Evolutionary conservation across 2,888 invertebrate species (phyloP).

Genomic region (Sisyra nigra): DNA sequence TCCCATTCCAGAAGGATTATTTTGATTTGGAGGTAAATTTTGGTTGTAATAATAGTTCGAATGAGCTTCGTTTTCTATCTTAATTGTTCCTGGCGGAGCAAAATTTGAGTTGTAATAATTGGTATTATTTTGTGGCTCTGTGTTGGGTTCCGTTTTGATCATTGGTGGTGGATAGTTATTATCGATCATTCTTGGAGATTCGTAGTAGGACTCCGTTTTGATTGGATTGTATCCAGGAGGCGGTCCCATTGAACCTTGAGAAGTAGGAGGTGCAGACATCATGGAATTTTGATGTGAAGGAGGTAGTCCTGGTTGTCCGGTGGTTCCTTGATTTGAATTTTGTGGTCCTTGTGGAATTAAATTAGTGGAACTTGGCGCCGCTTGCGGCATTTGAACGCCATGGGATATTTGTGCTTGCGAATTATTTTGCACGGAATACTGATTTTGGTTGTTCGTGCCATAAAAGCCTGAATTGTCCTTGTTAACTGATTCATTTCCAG

Average conservation of each 20-base stretch:
- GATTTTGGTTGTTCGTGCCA: neutral
- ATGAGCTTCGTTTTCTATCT: too few species aligned
- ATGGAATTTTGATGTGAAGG: neutral
- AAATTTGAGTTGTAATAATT: slow-evolving; percentile 10
- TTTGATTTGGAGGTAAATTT: too few species aligned
- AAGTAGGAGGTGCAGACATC: too few species aligned
- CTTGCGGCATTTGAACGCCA: neutral
- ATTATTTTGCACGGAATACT: neutral
- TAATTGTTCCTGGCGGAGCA: too few species aligned
- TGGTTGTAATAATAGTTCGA: too few species aligned
- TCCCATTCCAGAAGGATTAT: too few species aligned
- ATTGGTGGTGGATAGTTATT: slow-evolving; percentile 8
- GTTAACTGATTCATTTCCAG: too few species aligned
- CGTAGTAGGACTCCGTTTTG: slow-evolving; percentile 9
- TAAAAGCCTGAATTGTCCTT: too few species aligned
- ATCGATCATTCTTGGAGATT: too few species aligned
- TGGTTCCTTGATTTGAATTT: neutral
- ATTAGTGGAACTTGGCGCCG: neutral
- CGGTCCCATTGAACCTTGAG: too few species aligned
- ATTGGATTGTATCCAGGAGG: slow-evolving; percentile 6
- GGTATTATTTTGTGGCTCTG: slow-evolving; percentile 9
- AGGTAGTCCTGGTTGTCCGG: neutral
- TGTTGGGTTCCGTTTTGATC: slow-evolving; percentile 9
- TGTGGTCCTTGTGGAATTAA: neutral
- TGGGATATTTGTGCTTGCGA: neutral